Evolutionary conservation across 2,113 vertebrate genomes (phyloP).

Genomic region (Grus americana): DNA sequence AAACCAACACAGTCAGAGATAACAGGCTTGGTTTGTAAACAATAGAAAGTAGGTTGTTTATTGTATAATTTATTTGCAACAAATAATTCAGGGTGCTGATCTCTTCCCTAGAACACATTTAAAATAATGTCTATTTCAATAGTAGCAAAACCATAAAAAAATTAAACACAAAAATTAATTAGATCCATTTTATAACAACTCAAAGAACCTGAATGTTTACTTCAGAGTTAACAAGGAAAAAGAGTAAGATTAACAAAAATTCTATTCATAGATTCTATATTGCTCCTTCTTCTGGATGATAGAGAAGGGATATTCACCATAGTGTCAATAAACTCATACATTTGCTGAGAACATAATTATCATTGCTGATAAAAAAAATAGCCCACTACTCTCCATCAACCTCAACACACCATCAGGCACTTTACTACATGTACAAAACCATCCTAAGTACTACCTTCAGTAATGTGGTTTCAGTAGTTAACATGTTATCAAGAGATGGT

Average conservation of each 20-base stretch:
- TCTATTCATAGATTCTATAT: background rate
- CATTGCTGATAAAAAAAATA: background rate
- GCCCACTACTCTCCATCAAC: background rate
- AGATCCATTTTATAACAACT: background rate
- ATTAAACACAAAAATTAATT: background rate
- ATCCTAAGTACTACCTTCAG: background rate
- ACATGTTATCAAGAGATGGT: background rate
- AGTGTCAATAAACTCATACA: background rate
- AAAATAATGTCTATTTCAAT: background rate
- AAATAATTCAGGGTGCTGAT: slow-evolving; percentile 11
- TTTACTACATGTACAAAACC: background rate
- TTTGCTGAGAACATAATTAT: background rate
- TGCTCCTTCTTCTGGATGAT: background rate
- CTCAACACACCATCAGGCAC: background rate
- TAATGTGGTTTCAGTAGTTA: background rate
- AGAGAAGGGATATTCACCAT: background rate
- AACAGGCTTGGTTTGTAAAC: background rate
- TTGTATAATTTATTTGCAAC: slow-evolving; percentile 13
- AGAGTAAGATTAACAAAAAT: background rate
- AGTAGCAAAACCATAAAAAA: background rate
- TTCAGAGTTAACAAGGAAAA: background rate
- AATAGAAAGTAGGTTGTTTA: background rate
- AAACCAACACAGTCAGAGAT: background rate
- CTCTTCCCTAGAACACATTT: background rate
- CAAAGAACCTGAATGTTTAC: background rate